Evolutionary conservation across 2,797 vertebrate species (phyloP), one percentile per base, ranked within the genome.

Genomic region (Taenioides sp.): DNA sequence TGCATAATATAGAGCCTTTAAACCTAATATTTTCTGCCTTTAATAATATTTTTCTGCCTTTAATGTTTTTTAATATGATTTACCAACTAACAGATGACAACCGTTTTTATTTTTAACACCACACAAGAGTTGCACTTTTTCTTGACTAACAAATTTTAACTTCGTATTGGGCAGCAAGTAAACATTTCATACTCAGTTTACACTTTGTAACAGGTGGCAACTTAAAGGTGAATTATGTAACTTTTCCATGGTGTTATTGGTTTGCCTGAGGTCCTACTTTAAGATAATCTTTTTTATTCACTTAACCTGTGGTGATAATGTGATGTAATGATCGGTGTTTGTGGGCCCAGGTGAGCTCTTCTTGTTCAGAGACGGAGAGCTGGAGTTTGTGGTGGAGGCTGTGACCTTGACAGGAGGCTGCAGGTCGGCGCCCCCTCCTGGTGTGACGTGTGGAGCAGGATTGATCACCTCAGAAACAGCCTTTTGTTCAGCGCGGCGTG

Each of bases 391-490:
- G 43, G 28, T 67, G 43, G 22, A 16, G 61, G 31, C 61, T 70
- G 76, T 79, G 89, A 91, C 88, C 86, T 86, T 87, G 75, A 76
- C 25, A 0, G 37, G 55, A 4, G 68, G 70, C 71, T 16, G 54
- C 64, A 28, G 31, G 72, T 74, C 73, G 9, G 54, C 63, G 16
- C 27, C 20, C 61, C 7, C 67, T 66, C 75, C 66, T 69, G 73
- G 78, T 78, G 67, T 70, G 67, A 75, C 73, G 82, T 73, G 77
- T 86, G 82, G 83, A 80, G 76, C 76, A 86, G 80, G 87, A 90
- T 86, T 87, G 88, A 91, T 91, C 86, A 88, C 86, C 83, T 84
- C 79, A 80, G 84, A 86, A 79, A 80, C 25, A 55, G 80, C 69
- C 87, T 88, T 87, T 88, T 87, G 86, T 88, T 86, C 86, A 76